Evolutionary conservation across 2,113 vertebrate genomes (phyloP).

Genomic region (Helogale parvula): DNA sequence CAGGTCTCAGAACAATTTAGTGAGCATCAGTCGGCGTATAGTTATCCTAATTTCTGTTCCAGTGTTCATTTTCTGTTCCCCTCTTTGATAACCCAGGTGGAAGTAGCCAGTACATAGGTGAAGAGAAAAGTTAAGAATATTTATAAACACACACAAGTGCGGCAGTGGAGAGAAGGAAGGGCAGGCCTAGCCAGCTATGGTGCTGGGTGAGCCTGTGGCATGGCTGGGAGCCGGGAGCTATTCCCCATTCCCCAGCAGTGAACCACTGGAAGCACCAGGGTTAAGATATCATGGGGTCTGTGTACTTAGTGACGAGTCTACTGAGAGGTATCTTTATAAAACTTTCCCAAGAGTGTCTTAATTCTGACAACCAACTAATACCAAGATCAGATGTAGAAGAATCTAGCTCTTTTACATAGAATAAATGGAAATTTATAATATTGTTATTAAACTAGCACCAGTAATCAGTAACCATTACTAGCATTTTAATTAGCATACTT

Average conservation of each 20-base stretch:
- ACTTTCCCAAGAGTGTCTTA: neutral
- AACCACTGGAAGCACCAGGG: neutral
- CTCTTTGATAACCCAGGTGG: neutral
- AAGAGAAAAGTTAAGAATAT: neutral
- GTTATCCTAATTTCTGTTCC: neutral
- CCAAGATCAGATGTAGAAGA: slow-evolving; percentile 28
- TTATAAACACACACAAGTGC: neutral
- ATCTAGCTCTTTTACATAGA: neutral
- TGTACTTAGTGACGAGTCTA: neutral
- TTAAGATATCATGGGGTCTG: neutral
- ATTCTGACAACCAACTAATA: neutral
- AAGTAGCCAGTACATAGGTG: neutral
- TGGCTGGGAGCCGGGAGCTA: neutral
- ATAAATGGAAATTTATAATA: slow-evolving; percentile 13
- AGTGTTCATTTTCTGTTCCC: neutral
- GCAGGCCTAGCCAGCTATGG: neutral
- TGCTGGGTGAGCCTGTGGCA: neutral
- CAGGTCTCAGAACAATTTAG: neutral
- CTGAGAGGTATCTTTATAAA: slow-evolving; percentile 13
- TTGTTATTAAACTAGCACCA: neutral
- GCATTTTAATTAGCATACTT: neutral
- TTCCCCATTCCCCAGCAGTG: neutral
- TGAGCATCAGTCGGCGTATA: neutral
- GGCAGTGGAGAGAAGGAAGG: neutral
- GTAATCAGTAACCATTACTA: neutral